phyloP scores from a whole-genome alignment of 2,888 invertebrate species.

The Hemicrepidius hirtus region DNA sequence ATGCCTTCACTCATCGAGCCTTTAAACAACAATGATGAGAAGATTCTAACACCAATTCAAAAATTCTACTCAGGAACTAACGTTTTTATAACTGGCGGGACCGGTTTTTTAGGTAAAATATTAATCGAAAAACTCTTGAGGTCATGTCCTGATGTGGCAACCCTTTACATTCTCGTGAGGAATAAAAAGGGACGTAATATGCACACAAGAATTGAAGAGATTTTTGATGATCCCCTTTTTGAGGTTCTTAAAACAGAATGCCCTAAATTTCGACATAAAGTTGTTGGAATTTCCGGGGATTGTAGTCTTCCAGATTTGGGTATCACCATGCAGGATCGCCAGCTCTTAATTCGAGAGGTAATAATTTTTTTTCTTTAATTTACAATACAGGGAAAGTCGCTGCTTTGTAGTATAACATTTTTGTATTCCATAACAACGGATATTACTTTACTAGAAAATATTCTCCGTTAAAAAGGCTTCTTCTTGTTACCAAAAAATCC shows the following conservation, averaged over 20 bases:
- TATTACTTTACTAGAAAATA: no score
- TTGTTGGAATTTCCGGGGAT: slow-evolving; percentile 76
- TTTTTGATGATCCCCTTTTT: slow-evolving; percentile 81
- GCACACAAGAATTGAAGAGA: slow-evolving; percentile 78
- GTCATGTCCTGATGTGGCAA: slow-evolving; percentile 74
- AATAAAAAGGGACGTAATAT: slow-evolving; percentile 79
- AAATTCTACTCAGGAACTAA: slow-evolving; percentile 67
- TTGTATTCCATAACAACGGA: no score
- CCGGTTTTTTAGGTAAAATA: slow-evolving; percentile 76
- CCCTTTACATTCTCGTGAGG: slow-evolving; percentile 76
- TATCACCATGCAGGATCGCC: slow-evolving; percentile 75
- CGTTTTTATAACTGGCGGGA: slow-evolving; percentile 71
- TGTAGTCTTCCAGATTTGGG: slow-evolving; percentile 78
- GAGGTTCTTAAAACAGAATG: slow-evolving; percentile 73
- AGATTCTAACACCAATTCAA: slow-evolving; percentile 62
- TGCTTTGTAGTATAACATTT: no score
- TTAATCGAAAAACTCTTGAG: slow-evolving; percentile 78
- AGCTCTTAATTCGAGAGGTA: slow-evolving; percentile 73
- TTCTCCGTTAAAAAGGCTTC: no score
- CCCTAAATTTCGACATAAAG: slow-evolving; percentile 78
- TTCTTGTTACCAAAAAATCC: no score
- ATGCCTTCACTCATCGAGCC: slow-evolving; percentile 46
- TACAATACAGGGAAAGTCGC: no score
- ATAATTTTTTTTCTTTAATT: no score
- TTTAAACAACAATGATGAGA: slow-evolving; percentile 30